Evolutionary conservation across 2,797 vertebrate species (phyloP).

Genomic region (Phyllotis vaccarum): DNA sequence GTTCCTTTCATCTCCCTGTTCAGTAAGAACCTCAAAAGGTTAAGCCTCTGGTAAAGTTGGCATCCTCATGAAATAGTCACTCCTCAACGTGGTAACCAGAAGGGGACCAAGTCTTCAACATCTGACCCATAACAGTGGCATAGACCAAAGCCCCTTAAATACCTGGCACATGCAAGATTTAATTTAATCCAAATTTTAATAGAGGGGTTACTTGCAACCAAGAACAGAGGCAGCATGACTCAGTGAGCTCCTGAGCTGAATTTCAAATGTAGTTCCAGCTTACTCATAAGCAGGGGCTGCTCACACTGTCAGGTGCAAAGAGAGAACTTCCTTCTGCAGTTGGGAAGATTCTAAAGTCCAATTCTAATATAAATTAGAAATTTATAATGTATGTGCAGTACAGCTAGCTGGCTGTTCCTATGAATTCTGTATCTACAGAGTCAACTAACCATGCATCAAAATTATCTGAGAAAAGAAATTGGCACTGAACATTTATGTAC

Average conservation of each 20-base stretch:
- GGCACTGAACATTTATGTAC: neutral
- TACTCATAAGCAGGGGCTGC: neutral
- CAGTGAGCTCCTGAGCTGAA: neutral
- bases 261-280: neutral
- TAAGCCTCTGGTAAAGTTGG: neutral
- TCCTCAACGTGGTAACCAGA: neutral
- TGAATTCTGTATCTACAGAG: neutral
- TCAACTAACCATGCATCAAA: neutral
- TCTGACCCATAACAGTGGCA: neutral
- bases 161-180: neutral
- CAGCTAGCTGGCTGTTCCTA: neutral
- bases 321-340: neutral
- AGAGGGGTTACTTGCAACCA: neutral
- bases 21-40: neutral
- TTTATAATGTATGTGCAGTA: neutral
- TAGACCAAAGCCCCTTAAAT: neutral
- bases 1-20: neutral
- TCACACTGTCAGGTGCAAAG: neutral
- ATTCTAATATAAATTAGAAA: constrained; percentile 18
- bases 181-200: neutral
- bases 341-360: neutral
- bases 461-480: neutral
- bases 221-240: neutral
- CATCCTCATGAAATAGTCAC: too few species aligned
- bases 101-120: neutral